Percentiles rank a stretch among this genome's conserved stretches.
Evolutionary conservation across 2,888 invertebrate genomes (phyloP).

Genomic region (Chrysolina americana): DNA sequence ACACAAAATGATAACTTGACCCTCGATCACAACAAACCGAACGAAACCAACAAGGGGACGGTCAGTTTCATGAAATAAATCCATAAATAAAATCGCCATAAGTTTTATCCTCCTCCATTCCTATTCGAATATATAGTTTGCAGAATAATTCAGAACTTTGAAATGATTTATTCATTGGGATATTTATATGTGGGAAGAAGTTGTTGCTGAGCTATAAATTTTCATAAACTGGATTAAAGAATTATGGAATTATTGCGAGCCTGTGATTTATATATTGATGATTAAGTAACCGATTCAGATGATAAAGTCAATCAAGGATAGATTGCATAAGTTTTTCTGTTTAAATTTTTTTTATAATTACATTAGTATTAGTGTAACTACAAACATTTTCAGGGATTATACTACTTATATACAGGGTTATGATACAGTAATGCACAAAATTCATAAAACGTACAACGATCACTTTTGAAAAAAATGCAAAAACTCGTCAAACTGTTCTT

Average conservation of each 20-base stretch:
- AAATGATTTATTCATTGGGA: constrained; percentile 43
- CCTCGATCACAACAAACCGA: constrained; percentile 36
- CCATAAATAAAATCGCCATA: constrained; percentile 45
- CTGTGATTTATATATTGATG: no score
- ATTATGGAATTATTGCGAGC: background rate
- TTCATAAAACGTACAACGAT: no score
- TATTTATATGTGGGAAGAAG: constrained; percentile 37
- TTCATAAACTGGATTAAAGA: background rate
- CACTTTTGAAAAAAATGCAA: no score
- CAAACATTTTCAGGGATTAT: no score
- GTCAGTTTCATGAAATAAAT: constrained; percentile 37
- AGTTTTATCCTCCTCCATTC: constrained; percentile 38
- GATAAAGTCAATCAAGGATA: no score
- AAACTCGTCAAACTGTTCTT: no score
- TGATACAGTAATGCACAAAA: no score
- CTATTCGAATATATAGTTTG: constrained; percentile 30
- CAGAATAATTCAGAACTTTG: constrained; percentile 34
- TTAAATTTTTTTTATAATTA: no score
- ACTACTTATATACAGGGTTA: no score
- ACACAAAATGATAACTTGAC: constrained; percentile 32
- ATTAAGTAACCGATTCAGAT: no score
- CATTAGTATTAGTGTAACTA: no score
- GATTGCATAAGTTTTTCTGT: no score
- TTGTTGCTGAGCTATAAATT: constrained; percentile 41
- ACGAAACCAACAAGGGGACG: constrained; percentile 34